Base-by-base conservation (phyloP, 2,113 vertebrate genomes). In the Thamnaconus septentrionalis region DNA sequence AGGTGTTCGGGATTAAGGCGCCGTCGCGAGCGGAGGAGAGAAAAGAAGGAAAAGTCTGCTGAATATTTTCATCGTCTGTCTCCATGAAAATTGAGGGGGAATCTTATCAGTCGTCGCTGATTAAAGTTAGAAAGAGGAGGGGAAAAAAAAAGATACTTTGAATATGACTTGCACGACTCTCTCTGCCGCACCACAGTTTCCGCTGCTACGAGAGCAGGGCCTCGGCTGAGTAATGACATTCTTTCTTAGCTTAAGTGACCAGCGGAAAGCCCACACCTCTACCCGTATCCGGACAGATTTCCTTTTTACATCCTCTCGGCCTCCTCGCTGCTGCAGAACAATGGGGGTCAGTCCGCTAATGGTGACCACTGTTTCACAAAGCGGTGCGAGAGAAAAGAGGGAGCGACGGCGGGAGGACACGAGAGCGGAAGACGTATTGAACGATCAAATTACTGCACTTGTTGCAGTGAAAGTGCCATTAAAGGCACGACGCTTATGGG, bases 331-430 rank as follows among this genome's bases (percentile, higher is more conserved):
- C 45, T 63, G 59, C 64, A 71, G 74, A 62, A 75, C 80, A 80
- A 80, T 82, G 68, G 75, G 83, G 82, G 83, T 87, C 85, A 86
- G 64, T 53, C 74, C 71, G 40, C 75, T 86, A 83, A 85, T 82
- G 83, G 77, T 86, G 83, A 82, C 82, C 80, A 31, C 61, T 49
- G 42, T 58, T 66, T 81, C 83, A 76, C 65, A 86, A 73, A 81
- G 69, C 9, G 70, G 70, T 71, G 66, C 44, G 4, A 66, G 65
- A 66, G 57, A 59, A 4, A 66, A 31, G 18, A 31, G 65, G 61
- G 60, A 59, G 41, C 56, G 69, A 71, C 66, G 61, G 1, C 18
- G 18, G 18, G 18, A 31, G 18, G 55, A 50, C 54, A 55, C 18
- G 51, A 60, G 12, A 53, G 57, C 18, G 31, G 62, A 12, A 73